Conservation (phyloP, 2,797 vertebrate genomes). For the Alca torda region DNA sequence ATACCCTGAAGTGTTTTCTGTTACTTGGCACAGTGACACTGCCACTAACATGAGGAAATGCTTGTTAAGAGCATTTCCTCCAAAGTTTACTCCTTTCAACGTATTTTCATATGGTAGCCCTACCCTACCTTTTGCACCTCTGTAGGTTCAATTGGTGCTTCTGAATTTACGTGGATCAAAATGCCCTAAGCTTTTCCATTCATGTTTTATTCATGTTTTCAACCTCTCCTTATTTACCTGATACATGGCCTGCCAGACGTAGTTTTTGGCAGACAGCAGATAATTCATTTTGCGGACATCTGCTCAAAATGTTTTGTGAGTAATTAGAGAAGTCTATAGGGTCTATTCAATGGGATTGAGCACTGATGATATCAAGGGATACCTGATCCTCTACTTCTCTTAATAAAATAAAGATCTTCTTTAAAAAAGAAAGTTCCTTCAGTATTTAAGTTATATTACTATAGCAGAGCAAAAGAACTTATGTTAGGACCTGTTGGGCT, state of each 20-base stretch:
- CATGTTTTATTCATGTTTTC: constrained; percentile 65
- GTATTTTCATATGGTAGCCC: neutral
- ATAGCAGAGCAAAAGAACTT: neutral
- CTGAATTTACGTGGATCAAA: constrained; percentile 37
- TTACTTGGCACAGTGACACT: neutral
- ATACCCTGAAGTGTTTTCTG: neutral
- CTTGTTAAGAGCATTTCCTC: neutral
- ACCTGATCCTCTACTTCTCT: neutral
- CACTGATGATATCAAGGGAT: neutral
- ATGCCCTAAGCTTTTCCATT: neutral
- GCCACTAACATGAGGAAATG: neutral
- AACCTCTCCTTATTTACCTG: constrained; percentile 60
- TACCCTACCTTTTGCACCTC: neutral
- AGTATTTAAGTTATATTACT: neutral
- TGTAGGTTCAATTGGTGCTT: neutral
- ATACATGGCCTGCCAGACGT: constrained; percentile 20
- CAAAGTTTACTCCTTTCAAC: neutral
- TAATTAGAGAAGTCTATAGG: constrained; percentile 55
- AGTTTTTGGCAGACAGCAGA: constrained; percentile 57
- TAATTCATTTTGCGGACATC: constrained; percentile 67
- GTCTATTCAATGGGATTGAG: neutral
- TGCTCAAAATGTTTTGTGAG: constrained; percentile 57
- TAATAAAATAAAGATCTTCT: neutral
- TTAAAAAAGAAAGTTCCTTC: neutral
- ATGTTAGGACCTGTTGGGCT: neutral